Conservation (phyloP, 2,888 invertebrate species). For the Phorcus lineatus region DNA sequence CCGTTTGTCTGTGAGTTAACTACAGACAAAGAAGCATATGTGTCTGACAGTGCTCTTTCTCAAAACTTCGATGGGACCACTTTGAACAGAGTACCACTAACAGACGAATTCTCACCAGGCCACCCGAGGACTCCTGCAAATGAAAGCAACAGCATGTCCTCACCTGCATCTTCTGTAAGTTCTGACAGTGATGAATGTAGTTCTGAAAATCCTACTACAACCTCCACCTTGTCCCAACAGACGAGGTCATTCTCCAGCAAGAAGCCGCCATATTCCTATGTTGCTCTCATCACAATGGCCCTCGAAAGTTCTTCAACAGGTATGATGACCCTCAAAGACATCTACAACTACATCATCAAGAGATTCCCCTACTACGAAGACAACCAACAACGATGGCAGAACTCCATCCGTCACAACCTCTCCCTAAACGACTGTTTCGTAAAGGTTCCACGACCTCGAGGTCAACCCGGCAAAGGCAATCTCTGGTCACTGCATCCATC, state of each 20-base stretch:
- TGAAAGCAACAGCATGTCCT: neutral
- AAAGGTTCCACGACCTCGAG: slow-evolving; percentile 82
- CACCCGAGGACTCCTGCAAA: no score
- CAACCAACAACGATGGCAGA: slow-evolving; percentile 85
- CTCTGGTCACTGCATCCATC: slow-evolving; percentile 74
- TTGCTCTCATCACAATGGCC: slow-evolving; percentile 99
- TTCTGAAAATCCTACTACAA: slow-evolving; percentile 46
- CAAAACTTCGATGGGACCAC: no score
- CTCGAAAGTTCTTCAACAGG: slow-evolving; percentile 98
- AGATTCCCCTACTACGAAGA: slow-evolving; percentile 89
- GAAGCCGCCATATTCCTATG: slow-evolving; percentile 99
- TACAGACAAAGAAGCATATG: no score
- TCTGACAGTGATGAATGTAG: slow-evolving; percentile 36
- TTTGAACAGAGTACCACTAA: no score
- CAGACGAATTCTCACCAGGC: no score
- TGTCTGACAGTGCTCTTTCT: no score
- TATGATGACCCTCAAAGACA: slow-evolving; percentile 92
- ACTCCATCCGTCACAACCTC: slow-evolving; percentile 87
- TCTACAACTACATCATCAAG: slow-evolving; percentile 92
- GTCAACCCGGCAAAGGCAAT: slow-evolving; percentile 74
- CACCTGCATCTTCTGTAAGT: neutral
- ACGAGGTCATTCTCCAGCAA: slow-evolving; percentile 82
- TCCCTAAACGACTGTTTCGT: slow-evolving; percentile 97
- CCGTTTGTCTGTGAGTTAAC: no score
- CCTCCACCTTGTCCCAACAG: slow-evolving; percentile 70